Evolutionary conservation across 2,113 vertebrate genomes (phyloP).

Genomic region (Atherinomorus stipes): DNA sequence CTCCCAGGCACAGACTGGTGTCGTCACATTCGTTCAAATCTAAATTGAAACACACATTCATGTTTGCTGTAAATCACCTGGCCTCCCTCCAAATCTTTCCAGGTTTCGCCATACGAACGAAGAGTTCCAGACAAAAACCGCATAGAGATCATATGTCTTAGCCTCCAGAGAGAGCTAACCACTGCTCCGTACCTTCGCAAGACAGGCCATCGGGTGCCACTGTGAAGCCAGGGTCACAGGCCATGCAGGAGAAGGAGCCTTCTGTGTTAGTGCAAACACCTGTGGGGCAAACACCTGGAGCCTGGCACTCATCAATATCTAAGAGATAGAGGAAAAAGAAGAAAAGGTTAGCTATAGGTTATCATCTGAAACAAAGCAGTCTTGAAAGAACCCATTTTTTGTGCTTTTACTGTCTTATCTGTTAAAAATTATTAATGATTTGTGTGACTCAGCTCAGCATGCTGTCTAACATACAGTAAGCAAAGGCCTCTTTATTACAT

Average conservation of each 20-base stretch:
- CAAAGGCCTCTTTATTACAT: slow-evolving; percentile 71
- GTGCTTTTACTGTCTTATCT: slow-evolving; percentile 39
- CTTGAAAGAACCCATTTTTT: slow-evolving; percentile 29
- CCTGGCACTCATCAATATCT: slow-evolving; percentile 77
- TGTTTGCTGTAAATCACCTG: slow-evolving; percentile 44
- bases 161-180: neutral
- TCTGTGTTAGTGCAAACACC: slow-evolving; percentile 85
- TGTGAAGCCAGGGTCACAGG: slow-evolving; percentile 80
- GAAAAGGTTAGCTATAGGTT: slow-evolving; percentile 36
- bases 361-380: slow-evolving; percentile 10
- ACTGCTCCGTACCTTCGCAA: slow-evolving; percentile 84
- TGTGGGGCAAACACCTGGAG: slow-evolving; percentile 76
- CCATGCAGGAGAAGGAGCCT: slow-evolving; percentile 85
- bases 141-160: neutral
- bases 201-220: slow-evolving; percentile 68
- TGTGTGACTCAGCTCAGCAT: slow-evolving; percentile 35
- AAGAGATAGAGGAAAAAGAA: slow-evolving; percentile 29
- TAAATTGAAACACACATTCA: slow-evolving; percentile 55
- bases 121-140: slow-evolving; percentile 53
- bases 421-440: slow-evolving; percentile 35
- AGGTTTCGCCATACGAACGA: slow-evolving; percentile 38
- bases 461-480: slow-evolving; percentile 50
- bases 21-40: slow-evolving; percentile 83
- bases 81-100: slow-evolving; percentile 31
- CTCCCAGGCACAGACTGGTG: slow-evolving; percentile 63